Evolutionary conservation across 2,888 invertebrate species (phyloP).

Genomic region (Hoplodrina ambigua): DNA sequence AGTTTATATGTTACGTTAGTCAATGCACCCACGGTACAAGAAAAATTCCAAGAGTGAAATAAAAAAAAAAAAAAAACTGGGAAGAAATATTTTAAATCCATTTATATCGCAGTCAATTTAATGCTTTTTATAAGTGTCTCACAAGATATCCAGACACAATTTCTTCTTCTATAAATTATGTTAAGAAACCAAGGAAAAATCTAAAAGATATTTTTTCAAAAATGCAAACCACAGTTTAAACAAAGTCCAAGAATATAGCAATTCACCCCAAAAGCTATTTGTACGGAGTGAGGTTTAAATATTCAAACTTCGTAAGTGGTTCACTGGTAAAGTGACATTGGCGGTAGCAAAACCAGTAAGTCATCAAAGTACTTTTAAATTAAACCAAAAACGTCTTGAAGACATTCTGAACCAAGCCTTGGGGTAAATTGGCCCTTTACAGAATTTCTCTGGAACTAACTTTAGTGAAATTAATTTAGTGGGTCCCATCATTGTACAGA

Average conservation of each 20-base stretch:
- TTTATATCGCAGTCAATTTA: too few relatives aligned
- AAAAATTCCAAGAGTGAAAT: too few relatives aligned
- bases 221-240: slow-evolving; percentile 16
- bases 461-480: slow-evolving; percentile 82
- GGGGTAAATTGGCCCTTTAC: slow-evolving; percentile 75
- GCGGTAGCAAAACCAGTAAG: slow-evolving; percentile 57
- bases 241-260: slow-evolving; percentile 44
- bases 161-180: too few relatives aligned
- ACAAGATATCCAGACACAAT: too few relatives aligned
- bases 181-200: too few relatives aligned
- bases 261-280: slow-evolving; percentile 54
- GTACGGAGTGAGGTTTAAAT: slow-evolving; percentile 57
- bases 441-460: slow-evolving; percentile 76
- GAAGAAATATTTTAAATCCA: too few relatives aligned
- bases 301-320: slow-evolving; percentile 62
- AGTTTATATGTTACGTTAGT: too few relatives aligned
- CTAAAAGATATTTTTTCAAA: not conserved
- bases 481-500: slow-evolving; percentile 74
- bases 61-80: too few relatives aligned
- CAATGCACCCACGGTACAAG: too few relatives aligned
- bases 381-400: slow-evolving; percentile 62
- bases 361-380: slow-evolving; percentile 63
- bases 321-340: slow-evolving; percentile 56
- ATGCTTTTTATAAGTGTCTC: too few relatives aligned
- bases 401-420: slow-evolving; percentile 67